Percentiles rank a stretch among this genome's conserved stretches.
phyloP scores from a whole-genome alignment of 1,140 invertebrate genomes.

The Caerostris extrusa region DNA sequence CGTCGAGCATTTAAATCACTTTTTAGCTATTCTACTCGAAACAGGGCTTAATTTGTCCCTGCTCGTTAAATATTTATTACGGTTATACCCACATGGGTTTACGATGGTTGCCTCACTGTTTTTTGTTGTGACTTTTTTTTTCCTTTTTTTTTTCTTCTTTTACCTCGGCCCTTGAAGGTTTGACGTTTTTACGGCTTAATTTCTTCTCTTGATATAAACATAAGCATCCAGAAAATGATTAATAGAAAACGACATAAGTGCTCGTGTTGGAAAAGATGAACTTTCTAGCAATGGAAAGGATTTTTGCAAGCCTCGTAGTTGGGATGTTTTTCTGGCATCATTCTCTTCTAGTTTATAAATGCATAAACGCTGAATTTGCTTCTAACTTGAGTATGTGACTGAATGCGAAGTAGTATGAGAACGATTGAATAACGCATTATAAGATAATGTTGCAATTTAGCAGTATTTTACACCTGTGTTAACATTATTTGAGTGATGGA shows the following conservation, averaged over 20 bases:
- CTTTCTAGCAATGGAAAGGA: background rate
- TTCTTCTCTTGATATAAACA: conserved; percentile 36
- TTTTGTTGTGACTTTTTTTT: background rate
- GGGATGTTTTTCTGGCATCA: no score
- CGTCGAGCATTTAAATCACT: conserved; percentile 62
- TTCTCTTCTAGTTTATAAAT: no score
- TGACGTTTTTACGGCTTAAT: conserved; percentile 52
- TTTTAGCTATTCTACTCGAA: conserved; percentile 17
- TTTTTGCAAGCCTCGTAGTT: background rate
- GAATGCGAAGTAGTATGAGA: no score
- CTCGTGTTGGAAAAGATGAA: background rate
- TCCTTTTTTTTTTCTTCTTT: background rate
- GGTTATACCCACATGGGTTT: conserved; percentile 12
- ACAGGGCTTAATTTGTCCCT: conserved; percentile 56
- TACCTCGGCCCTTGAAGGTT: background rate
- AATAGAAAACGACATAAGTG: conserved; percentile 25
- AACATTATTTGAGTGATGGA: background rate
- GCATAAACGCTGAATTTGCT: no score
- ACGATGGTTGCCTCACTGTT: background rate
- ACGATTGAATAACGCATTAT: no score
- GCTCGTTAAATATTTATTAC: conserved; percentile 67
- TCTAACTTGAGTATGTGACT: no score
- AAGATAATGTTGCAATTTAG: background rate
- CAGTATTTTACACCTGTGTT: background rate
- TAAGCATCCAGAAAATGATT: conserved; percentile 46